phyloP scores from a whole-genome alignment of 2,113 vertebrate species.

The Callithrix jacchus region DNA sequence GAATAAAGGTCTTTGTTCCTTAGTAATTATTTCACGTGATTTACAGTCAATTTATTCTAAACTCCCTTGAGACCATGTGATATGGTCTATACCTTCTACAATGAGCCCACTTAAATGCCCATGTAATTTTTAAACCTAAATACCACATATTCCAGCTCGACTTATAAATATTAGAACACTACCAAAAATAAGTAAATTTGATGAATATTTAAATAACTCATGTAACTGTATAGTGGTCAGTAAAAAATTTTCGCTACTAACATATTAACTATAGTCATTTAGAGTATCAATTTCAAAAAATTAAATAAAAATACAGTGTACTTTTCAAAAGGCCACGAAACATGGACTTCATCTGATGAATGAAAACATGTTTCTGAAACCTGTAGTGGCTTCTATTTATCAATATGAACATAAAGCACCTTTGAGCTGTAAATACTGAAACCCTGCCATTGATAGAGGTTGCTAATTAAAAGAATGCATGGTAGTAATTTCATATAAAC shows the following conservation, averaged over 20 bases:
- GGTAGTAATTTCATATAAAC: constrained; percentile 31
- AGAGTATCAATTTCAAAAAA: constrained; percentile 37
- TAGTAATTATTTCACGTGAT: constrained; percentile 75
- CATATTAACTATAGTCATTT: not conserved
- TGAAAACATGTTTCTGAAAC: constrained; percentile 43
- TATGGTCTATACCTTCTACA: constrained; percentile 43
- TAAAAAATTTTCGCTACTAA: constrained; percentile 34
- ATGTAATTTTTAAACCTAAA: constrained; percentile 60
- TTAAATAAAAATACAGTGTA: constrained; percentile 33
- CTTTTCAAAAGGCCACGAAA: constrained; percentile 5
- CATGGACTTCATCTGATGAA: constrained; percentile 3
- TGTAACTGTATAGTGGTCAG: not conserved
- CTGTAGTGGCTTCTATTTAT: not conserved
- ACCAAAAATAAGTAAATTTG: constrained; percentile 42
- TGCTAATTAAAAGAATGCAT: constrained; percentile 47
- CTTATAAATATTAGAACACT: constrained; percentile 20
- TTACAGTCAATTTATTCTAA: constrained; percentile 77
- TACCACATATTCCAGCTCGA: constrained; percentile 19
- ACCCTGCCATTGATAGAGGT: not conserved
- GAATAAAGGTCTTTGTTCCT: constrained; percentile 72
- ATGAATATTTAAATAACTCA: constrained; percentile 12
- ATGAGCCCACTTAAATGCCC: constrained; percentile 51
- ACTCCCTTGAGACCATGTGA: constrained; percentile 62
- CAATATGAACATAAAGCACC: constrained; percentile 36
- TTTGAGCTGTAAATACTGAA: not conserved